Conservation (phyloP, 2,113 vertebrate genomes). For the Gambusia holbrooki region DNA sequence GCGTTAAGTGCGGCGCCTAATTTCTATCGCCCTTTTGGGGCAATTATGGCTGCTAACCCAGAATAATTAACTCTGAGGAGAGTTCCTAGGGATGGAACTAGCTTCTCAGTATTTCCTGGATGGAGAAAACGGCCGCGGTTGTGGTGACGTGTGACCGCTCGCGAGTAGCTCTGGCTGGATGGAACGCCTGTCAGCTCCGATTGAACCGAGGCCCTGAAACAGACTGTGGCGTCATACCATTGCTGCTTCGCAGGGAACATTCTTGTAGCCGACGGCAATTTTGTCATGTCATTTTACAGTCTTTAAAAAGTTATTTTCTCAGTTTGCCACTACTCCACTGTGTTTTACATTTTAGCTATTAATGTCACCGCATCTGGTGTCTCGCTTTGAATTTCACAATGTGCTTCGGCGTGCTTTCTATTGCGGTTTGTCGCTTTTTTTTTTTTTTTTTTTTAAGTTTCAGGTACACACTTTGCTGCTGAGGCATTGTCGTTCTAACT, state of each 20-base stretch:
- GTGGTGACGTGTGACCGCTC: background rate
- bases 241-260: slow-evolving; percentile 27
- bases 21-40: slow-evolving; percentile 74
- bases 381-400: slow-evolving; percentile 4
- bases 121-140: background rate
- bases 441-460: no score
- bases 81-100: slow-evolving; percentile 56
- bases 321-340: slow-evolving; percentile 19
- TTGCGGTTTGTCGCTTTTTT: background rate
- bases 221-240: slow-evolving; percentile 47
- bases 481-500: background rate
- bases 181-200: slow-evolving; percentile 61
- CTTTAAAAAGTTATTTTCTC: slow-evolving; percentile 28
- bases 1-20: slow-evolving; percentile 67
- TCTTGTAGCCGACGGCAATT: slow-evolving; percentile 47
- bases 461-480: no score
- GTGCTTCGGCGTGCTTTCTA: background rate
- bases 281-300: slow-evolving; percentile 41
- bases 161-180: slow-evolving; percentile 30
- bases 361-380: slow-evolving; percentile 8
- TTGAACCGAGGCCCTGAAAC: slow-evolving; percentile 57
- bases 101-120: slow-evolving; percentile 51
- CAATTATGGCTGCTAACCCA: slow-evolving; percentile 71
- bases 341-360: slow-evolving; percentile 37
- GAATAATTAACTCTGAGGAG: slow-evolving; percentile 68